These are phyloP conservation scores for Drosophila birchii DNA, from an alignment of 2,888 invertebrate genomes.

Conservation along the genomic window DNA sequence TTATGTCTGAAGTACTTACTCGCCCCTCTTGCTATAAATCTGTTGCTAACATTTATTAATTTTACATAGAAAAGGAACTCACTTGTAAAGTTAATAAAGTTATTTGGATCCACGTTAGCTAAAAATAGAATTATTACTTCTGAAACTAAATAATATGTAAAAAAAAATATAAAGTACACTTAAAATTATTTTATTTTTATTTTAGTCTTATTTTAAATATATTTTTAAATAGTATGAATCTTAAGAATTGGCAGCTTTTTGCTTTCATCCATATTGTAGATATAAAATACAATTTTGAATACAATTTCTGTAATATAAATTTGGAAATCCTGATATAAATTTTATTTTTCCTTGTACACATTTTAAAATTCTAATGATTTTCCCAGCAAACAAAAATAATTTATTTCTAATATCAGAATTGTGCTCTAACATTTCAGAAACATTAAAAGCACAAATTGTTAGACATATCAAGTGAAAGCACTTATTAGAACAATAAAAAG, in stretches of 20 bases:
- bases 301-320: too few relatives aligned
- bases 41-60: constrained; percentile 31
- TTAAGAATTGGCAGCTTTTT: too few relatives aligned
- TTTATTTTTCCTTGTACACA: too few relatives aligned
- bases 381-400: neutral
- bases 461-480: neutral
- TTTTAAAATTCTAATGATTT: neutral
- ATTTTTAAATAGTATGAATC: too few relatives aligned
- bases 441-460: neutral
- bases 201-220: too few relatives aligned
- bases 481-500: neutral
- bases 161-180: too few relatives aligned
- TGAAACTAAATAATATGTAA: neutral
- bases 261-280: too few relatives aligned
- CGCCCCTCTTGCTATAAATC: constrained; percentile 65
- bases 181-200: too few relatives aligned
- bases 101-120: too few relatives aligned
- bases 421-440: neutral
- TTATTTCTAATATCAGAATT: neutral
- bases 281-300: too few relatives aligned
- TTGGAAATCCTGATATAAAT: too few relatives aligned
- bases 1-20: constrained; percentile 13
- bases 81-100: neutral
- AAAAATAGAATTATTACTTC: neutral
- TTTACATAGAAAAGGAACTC: neutral